Conservation (phyloP, 2,888 invertebrate species). For the Timema cristinae region DNA sequence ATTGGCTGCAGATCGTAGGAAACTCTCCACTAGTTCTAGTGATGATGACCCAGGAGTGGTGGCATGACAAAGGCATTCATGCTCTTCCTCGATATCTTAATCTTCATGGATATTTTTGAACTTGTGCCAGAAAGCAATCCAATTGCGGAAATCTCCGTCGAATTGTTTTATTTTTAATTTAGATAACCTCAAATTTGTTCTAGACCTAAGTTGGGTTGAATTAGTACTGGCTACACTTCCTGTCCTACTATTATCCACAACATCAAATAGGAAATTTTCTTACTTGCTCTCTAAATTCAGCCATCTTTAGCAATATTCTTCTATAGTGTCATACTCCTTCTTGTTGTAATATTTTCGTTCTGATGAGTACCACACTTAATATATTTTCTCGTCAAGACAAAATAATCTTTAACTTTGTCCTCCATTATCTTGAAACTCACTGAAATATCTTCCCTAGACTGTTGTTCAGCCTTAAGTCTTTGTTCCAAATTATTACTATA, state of each 20-base stretch:
- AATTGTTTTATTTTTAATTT: not conserved
- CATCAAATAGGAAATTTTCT: not conserved
- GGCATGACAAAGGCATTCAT: not conserved
- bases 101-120: slow-evolving; percentile 1
- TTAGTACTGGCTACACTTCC: not conserved
- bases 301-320: not conserved
- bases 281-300: not conserved
- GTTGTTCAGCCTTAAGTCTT: not conserved
- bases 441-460: not conserved
- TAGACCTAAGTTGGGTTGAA: not conserved
- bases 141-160: not conserved
- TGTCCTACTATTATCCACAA: not conserved
- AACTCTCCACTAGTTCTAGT: not conserved
- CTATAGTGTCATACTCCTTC: not conserved
- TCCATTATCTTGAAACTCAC: not conserved
- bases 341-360: not conserved
- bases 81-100: not conserved
- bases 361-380: no score
- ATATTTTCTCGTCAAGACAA: not conserved
- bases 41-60: not conserved
- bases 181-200: not conserved
- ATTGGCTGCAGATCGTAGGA: not conserved
- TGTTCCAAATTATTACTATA: not conserved
- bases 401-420: not conserved
- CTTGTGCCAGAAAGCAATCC: not conserved